Evolutionary conservation across 1,140 invertebrate genomes (phyloP).

Genomic region (Megathymus violae): DNA sequence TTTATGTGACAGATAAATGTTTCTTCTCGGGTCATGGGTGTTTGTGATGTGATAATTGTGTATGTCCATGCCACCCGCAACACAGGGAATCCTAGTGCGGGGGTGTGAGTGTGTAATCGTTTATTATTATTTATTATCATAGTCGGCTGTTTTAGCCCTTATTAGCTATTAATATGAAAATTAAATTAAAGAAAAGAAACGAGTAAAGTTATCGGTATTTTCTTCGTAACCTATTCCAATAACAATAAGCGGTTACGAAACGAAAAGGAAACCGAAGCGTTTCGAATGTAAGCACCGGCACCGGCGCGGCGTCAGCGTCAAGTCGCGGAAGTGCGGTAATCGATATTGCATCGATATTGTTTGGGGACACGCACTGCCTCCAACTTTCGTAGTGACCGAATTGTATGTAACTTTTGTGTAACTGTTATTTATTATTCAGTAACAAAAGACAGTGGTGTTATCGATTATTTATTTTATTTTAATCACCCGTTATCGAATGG

Average conservation of each 20-base stretch:
- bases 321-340: slow-evolving; percentile 28
- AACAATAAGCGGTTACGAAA: slow-evolving; percentile 30
- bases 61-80: too few species aligned
- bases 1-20: too few species aligned
- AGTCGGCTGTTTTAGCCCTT: too few species aligned
- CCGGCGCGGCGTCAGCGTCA: neutral
- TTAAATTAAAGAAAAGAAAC: too few species aligned
- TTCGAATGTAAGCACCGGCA: slow-evolving; percentile 19
- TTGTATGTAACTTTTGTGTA: slow-evolving; percentile 1
- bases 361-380: slow-evolving; percentile 24
- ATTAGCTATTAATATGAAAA: too few species aligned
- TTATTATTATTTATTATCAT: too few species aligned
- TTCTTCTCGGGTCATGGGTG: too few species aligned
- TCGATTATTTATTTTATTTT: too few species aligned
- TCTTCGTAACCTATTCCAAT: slow-evolving; percentile 11
- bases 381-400: slow-evolving; percentile 8
- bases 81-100: too few species aligned
- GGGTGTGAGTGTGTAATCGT: too few species aligned
- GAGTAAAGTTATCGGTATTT: neutral
- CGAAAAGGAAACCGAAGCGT: slow-evolving; percentile 29
- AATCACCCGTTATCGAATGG: too few species aligned
- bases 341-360: slow-evolving; percentile 34
- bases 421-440: slow-evolving; percentile 9
- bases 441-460: neutral
- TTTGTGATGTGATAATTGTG: too few species aligned